Evolutionary conservation across 2,888 invertebrate species (phyloP), one percentile per base, ranked within the genome.

Genomic region (Athalia cordata): DNA sequence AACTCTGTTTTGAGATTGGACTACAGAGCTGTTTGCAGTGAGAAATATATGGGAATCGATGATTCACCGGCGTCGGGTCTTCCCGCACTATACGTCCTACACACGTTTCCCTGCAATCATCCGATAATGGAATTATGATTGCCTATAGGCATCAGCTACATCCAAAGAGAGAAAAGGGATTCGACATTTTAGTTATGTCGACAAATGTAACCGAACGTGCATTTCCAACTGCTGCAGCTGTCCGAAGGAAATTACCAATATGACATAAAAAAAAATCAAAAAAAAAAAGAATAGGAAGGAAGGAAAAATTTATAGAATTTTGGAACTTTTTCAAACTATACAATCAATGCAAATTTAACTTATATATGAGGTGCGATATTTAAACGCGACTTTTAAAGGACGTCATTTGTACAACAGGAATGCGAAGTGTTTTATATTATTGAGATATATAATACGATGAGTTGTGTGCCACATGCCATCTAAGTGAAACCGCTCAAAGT

Each of bases 391-490:
- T 29, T 29, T 29, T 29, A 2, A 29, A 29, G 29, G 29, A 29
- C 29, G 29, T 29, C 29, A 29, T 74, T 43, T 64, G 8, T 68
- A 61, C 57, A 43, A 29, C 43, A 72, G 72, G 72, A 59, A 59
- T 72, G 59, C 52, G 8, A 49, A 72, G 72, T 72, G 47, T 47
- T 6, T 8, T 50, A 45, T 72, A 47, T 59, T 72, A 47, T 59
- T 45, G 45, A 13, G 59, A 29, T 43, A 50, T 13, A n/a, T 70
- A 13, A n/a, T 70, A 13, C 45, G 13, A 13, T 59, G 68, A 68
- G 61, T 13, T 61, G 77, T 82, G 83, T 82, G 81, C 83, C 81
- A 83, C 82, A 81, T 84, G 82, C 82, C 83, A 81, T 78, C 80
- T 76, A 82, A 59, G 81, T 81, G 84, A 82, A 81, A 83, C 81